Evolutionary conservation across 2,797 vertebrate genomes (phyloP).

Genomic region (Pteropus rufus): DNA sequence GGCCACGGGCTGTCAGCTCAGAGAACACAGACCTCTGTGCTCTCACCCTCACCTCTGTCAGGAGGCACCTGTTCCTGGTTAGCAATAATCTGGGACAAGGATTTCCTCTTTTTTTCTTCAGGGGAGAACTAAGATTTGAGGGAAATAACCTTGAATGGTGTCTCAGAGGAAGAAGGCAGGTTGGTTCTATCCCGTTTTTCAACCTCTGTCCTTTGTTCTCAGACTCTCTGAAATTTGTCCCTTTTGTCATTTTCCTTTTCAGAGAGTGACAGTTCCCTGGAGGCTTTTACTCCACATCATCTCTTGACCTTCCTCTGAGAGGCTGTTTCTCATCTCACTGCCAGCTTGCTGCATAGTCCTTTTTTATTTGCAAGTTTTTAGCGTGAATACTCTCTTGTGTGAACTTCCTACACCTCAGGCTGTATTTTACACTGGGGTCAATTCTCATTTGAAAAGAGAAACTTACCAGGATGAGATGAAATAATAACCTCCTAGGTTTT

Average conservation of each 20-base stretch:
- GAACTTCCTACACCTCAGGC: constrained; percentile 16
- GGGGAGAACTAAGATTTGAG: background rate
- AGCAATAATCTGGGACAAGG: background rate
- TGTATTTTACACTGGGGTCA: constrained; percentile 37
- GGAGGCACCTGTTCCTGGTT: background rate
- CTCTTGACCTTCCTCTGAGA: constrained; percentile 67
- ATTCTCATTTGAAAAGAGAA: background rate
- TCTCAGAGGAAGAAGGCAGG: background rate
- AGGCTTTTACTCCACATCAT: constrained; percentile 46
- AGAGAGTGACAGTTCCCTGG: constrained; percentile 50
- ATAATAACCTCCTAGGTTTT: background rate
- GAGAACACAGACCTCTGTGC: background rate
- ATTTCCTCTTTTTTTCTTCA: background rate
- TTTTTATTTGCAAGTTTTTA: constrained; percentile 49
- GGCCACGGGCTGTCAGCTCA: too few relatives aligned
- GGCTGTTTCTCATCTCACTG: constrained; percentile 52
- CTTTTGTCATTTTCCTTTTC: constrained; percentile 62
- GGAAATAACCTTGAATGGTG: constrained; percentile 43
- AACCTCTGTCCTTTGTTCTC: constrained; percentile 32
- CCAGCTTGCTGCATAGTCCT: background rate
- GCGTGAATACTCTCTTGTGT: background rate
- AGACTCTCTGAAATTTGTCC: constrained; percentile 51
- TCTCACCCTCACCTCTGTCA: background rate
- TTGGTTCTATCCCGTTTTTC: background rate
- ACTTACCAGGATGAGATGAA: background rate